Evolutionary conservation across 2,797 vertebrate species (phyloP).

Genomic region (Oryzias sinensis): DNA sequence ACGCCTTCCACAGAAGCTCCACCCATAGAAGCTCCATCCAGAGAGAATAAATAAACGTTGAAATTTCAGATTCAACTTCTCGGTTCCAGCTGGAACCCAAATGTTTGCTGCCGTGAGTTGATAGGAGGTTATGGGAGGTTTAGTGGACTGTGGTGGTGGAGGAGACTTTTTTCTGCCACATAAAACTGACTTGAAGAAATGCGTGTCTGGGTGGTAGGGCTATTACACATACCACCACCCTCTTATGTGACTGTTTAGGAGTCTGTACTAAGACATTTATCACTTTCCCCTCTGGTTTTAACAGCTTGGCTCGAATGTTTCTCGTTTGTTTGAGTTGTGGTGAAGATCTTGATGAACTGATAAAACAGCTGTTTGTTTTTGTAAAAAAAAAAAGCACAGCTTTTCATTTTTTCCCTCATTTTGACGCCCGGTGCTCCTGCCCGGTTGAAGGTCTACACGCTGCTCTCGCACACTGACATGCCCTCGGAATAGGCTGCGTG

Average conservation of each 20-base stretch:
- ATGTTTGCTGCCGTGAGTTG: slow-evolving; percentile 55
- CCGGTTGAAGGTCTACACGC: slow-evolving; percentile 25
- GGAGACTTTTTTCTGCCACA: slow-evolving; percentile 32
- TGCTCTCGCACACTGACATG: slow-evolving; percentile 41
- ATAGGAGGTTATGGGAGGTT: slow-evolving; percentile 13
- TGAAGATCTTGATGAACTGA: slow-evolving; percentile 19
- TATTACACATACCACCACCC: slow-evolving; percentile 36
- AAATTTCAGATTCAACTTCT: slow-evolving; percentile 66
- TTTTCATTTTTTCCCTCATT: background rate
- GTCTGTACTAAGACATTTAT: slow-evolving; percentile 29
- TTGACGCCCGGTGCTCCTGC: background rate
- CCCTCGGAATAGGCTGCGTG: slow-evolving; percentile 47
- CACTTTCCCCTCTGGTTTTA: slow-evolving; percentile 29
- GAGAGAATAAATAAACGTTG: too few species aligned
- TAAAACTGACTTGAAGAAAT: slow-evolving; percentile 59
- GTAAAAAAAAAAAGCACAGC: slow-evolving; percentile 12
- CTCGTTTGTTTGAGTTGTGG: slow-evolving; percentile 19
- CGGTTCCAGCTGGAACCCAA: slow-evolving; percentile 65
- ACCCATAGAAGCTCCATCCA: too few species aligned
- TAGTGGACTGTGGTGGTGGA: background rate
- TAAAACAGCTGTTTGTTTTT: slow-evolving; percentile 8
- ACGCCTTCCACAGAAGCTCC: slow-evolving; percentile 59
- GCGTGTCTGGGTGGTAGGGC: slow-evolving; percentile 57
- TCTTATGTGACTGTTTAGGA: slow-evolving; percentile 49
- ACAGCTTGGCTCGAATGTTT: slow-evolving; percentile 10